phyloP scores from a whole-genome alignment of 2,797 vertebrate species.

The Myiotriccus ornatus region DNA sequence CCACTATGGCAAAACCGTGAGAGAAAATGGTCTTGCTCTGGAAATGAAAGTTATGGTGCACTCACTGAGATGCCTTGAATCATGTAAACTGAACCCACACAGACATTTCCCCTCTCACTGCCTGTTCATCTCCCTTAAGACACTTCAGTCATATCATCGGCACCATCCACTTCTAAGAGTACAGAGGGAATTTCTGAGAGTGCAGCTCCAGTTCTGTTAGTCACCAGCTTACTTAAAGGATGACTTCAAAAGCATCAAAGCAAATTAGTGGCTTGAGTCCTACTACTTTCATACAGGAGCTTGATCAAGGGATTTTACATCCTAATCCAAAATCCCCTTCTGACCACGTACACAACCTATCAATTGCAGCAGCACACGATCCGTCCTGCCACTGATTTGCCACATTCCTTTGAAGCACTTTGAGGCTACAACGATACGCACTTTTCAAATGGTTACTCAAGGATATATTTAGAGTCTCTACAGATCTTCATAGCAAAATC shows the following conservation, averaged over 20 bases:
- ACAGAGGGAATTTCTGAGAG: conserved; percentile 29
- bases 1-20: not conserved
- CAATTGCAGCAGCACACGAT: not conserved
- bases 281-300: not conserved
- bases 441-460: not conserved
- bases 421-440: not conserved
- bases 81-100: not conserved
- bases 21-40: not conserved
- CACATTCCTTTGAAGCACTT: not conserved
- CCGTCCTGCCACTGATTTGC: not conserved
- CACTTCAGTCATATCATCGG: not conserved
- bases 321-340: not conserved
- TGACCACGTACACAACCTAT: not conserved
- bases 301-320: conserved; percentile 7
- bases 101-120: not conserved
- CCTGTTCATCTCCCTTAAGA: not conserved
- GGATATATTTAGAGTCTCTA: not conserved
- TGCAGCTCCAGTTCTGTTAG: not conserved
- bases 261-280: not conserved
- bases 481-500: not conserved
- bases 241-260: conserved; percentile 48
- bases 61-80: not conserved
- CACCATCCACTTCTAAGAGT: not conserved
- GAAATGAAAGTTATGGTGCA: not conserved
- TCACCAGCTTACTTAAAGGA: not conserved